Evolutionary conservation across 2,888 invertebrate species (phyloP).

Genomic region (Catotricha subobsoleta): DNA sequence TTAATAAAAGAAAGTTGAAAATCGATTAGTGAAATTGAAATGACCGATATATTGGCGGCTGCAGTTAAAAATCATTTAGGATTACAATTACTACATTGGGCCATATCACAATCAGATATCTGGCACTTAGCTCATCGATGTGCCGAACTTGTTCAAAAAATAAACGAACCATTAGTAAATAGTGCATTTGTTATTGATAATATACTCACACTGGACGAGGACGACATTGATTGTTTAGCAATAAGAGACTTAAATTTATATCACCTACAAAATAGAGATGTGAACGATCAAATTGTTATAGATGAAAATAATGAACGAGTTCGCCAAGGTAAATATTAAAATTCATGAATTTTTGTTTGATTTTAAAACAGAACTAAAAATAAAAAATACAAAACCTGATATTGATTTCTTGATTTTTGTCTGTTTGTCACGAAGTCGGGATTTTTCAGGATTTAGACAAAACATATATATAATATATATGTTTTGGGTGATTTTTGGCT

Average conservation of each 20-base stretch:
- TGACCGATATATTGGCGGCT: constrained; percentile 29
- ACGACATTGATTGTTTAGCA: constrained; percentile 19
- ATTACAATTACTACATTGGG: constrained; percentile 41
- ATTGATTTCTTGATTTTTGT: too few relatives aligned
- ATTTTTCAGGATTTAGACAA: too few relatives aligned
- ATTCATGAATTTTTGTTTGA: too few relatives aligned
- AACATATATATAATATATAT: too few relatives aligned
- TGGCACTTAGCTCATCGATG: constrained; percentile 44
- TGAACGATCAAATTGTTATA: background rate
- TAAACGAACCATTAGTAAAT: constrained; percentile 29
- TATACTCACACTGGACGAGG: constrained; percentile 38
- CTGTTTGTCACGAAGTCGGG: too few relatives aligned
- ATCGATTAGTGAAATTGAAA: too few relatives aligned
- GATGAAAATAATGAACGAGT: background rate
- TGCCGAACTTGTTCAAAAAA: constrained; percentile 32
- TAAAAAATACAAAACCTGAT: too few relatives aligned
- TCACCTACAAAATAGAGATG: background rate
- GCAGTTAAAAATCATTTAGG: constrained; percentile 32
- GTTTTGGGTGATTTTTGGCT: too few relatives aligned
- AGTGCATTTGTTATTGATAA: constrained; percentile 43
- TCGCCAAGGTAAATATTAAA: too few relatives aligned
- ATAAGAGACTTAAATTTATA: background rate
- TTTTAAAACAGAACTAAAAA: too few relatives aligned
- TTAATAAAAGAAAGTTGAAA: too few relatives aligned
- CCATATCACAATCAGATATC: constrained; percentile 41